A percentile compares a stretch with the other conserved stretches of the same genome.
phyloP scores from a whole-genome alignment of 2,113 vertebrate species.

The Paradisaea rubra region DNA sequence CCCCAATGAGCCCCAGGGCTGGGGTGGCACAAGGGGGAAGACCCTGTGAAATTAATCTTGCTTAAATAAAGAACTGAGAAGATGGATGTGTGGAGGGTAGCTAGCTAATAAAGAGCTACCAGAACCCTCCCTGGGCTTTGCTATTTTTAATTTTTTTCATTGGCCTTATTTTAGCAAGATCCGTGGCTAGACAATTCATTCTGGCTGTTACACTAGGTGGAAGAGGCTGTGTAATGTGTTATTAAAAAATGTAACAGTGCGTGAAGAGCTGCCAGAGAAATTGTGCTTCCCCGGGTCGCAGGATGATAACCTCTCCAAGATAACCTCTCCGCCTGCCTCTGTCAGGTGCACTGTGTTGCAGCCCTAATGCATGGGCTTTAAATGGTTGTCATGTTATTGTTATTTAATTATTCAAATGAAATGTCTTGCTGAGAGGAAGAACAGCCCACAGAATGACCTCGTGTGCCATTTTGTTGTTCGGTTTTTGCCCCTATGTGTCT shows the following conservation, averaged over 20 bases:
- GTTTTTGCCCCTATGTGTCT: conserved; percentile 21
- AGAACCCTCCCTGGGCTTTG: not conserved
- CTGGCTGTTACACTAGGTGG: not conserved
- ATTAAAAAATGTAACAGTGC: not conserved
- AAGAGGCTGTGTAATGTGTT: not conserved
- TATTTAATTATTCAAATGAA: conserved; percentile 72
- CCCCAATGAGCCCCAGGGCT: fast-evolving
- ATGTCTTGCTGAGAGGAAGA: conserved; percentile 60
- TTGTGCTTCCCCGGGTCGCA: fast-evolving
- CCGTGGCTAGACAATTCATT: not conserved
- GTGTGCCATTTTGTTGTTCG: conserved; percentile 30
- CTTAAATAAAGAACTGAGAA: not conserved
- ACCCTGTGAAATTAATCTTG: not conserved
- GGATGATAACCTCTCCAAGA: not conserved
- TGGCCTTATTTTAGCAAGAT: not conserved
- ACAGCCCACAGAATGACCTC: conserved; percentile 42
- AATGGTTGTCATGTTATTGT: conserved; percentile 68
- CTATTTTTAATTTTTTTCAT: not conserved
- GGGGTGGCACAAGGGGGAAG: not conserved
- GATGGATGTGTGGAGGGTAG: not conserved
- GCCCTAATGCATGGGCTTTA: conserved; percentile 33
- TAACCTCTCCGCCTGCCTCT: not conserved
- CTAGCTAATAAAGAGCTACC: fast-evolving
- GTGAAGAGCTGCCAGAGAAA: not conserved
- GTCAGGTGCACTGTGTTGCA: conserved; percentile 12